Conservation (phyloP, 37 sponge, comb jelly and placozoan species). For the Chondrosia reniformis region DNA sequence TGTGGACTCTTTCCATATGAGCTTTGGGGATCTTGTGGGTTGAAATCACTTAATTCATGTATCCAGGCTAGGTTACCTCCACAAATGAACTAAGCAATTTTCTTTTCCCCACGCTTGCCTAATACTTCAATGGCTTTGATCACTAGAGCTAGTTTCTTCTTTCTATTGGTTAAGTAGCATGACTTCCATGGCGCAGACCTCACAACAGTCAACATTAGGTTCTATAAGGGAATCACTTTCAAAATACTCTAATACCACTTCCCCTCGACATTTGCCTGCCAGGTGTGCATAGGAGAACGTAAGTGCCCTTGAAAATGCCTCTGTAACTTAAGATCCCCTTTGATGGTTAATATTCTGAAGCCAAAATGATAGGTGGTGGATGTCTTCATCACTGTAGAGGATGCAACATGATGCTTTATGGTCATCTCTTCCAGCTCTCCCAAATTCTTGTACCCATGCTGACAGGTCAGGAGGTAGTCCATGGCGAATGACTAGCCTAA, state of each 20-base stretch:
- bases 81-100: too few relatives aligned
- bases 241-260: conserved; percentile 26
- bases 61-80: too few relatives aligned
- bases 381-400: conserved; percentile 27
- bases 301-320: conserved; percentile 11
- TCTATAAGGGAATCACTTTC: background rate
- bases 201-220: conserved; percentile 22
- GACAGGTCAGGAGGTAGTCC: conserved; percentile 23
- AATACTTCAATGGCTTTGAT: too few relatives aligned
- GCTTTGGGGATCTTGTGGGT: too few relatives aligned
- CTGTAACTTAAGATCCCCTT: background rate
- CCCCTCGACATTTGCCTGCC: conserved; percentile 20
- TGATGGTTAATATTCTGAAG: conserved; percentile 7
- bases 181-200: conserved; percentile 18
- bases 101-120: too few relatives aligned
- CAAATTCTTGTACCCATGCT: conserved; percentile 31
- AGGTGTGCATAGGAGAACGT: conserved; percentile 24
- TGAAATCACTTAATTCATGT: too few relatives aligned
- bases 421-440: conserved; percentile 35
- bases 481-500: conserved; percentile 19
- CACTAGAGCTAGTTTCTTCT: too few relatives aligned
- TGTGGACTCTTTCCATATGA: too few relatives aligned
- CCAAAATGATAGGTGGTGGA: conserved; percentile 35
- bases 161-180: too few relatives aligned
- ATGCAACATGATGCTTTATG: conserved; percentile 11